Base-by-base conservation (phyloP, 2,797 vertebrate genomes). In the Pseudochirops cupreus region DNA sequence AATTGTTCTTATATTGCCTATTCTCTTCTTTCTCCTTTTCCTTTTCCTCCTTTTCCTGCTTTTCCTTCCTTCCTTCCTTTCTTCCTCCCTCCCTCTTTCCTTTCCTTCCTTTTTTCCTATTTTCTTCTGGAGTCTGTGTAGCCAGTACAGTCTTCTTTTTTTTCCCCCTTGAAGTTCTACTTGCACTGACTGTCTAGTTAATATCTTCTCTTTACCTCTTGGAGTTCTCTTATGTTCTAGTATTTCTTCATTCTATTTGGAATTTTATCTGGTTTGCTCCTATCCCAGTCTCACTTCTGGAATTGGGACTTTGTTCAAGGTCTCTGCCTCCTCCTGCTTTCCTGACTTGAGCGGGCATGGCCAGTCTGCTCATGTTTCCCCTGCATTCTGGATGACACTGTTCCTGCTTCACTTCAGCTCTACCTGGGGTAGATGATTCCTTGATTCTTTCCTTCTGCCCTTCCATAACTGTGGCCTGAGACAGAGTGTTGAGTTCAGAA, bases 21-120 rank as follows among this genome's bases (percentile, higher is more conserved):
- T 46, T 39, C 18, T 74, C 33, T n/a, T 39, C 67, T 16, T n/a
- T 16, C 6, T 39, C 26, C 16, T 39, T 3, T 52, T 52, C 52
- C 52, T 6, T 10, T 18, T 33, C 12, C 28, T 67, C 59, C 13
- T 62, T 28, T 33, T 14, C 31, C 13, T 33, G 6, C 4, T n/a
- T 33, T 13, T 62, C 31, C 33, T n/a, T 9, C 16, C 16, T 39
- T 2, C n/a, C 1, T 21, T 9, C 24, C 16, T 39, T 11, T 0
- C 9, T 11, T 1, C 18, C 21, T 10, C 0, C n/a, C 0, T 21
- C 0, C 16, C 16, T 39, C 1, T 5, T 5, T 21, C n/a, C 33
- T 0, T 74, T 1, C 14, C 5, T 39, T 5, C 5, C 18, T n/a
- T 82, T 46, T 12, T 29, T 24, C 16, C n/a, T 39, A 46, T 50